Percentiles rank a stretch among this genome's conserved stretches.
Conservation (phyloP, 2,888 invertebrate species). For the Dryobotodes eremita region DNA sequence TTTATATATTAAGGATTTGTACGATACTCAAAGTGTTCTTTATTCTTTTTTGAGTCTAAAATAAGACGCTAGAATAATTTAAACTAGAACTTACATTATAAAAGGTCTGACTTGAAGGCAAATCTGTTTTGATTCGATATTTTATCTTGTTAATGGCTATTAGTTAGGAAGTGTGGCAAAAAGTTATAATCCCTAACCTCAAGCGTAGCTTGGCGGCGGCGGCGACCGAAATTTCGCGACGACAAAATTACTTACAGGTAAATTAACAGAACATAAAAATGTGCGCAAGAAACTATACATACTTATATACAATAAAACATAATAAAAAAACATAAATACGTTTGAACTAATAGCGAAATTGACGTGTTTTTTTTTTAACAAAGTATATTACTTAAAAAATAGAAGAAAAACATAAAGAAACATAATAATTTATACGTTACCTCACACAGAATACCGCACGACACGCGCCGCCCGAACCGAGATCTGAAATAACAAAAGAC, state of each 20-base stretch:
- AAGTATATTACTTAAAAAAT: neutral
- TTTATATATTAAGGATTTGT: neutral
- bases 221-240: neutral
- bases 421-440: conserved; percentile 75
- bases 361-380: no score
- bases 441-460: conserved; percentile 56
- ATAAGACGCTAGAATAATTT: neutral
- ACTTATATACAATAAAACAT: neutral
- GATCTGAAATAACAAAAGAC: conserved; percentile 77
- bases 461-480: conserved; percentile 46
- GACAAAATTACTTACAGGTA: neutral
- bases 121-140: conserved; percentile 18
- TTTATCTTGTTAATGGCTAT: conserved; percentile 29
- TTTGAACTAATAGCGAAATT: neutral
- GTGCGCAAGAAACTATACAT: neutral
- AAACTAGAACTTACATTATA: no score
- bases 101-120: neutral
- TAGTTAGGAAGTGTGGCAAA: conserved; percentile 15
- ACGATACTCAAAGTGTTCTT: neutral
- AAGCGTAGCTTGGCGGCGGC: conserved; percentile 25
- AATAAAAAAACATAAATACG: neutral
- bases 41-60: neutral
- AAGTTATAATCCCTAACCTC: conserved; percentile 41
- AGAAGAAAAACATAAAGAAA: conserved; percentile 40
- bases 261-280: neutral